A percentile compares a stretch with the other conserved stretches of the same genome.
Conservation (phyloP, 2,797 vertebrate genomes). For the Lacerta viridis region DNA sequence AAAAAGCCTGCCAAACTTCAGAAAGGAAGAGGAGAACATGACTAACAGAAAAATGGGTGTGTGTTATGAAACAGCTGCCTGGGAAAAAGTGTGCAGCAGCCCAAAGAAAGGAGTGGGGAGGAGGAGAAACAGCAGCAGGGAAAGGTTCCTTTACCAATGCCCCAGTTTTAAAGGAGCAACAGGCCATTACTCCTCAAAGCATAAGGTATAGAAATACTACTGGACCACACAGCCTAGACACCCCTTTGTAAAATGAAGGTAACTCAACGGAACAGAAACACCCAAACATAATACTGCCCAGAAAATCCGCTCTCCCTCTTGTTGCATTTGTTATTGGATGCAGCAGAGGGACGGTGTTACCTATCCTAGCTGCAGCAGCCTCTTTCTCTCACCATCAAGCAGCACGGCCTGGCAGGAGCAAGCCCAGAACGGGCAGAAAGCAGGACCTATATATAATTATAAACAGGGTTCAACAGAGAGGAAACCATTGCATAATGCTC, state of each 20-base stretch:
- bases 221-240: background rate
- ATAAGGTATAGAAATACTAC: background rate
- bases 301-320: background rate
- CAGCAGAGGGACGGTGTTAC: background rate
- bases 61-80: background rate
- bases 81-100: background rate
- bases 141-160: background rate
- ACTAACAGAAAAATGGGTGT: background rate
- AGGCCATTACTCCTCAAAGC: background rate
- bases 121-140: background rate
- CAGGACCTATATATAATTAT: background rate
- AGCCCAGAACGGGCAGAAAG: background rate
- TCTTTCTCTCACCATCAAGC: background rate
- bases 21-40: slow-evolving; percentile 18
- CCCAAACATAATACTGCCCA: background rate
- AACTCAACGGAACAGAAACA: background rate
- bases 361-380: background rate
- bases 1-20: background rate
- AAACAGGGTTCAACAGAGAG: background rate
- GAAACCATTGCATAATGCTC: slow-evolving; percentile 5
- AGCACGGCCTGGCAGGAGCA: background rate
- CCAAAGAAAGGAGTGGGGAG: background rate
- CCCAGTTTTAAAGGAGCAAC: background rate
- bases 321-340: background rate
- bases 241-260: background rate